Evolutionary conservation across 2,113 vertebrate species (phyloP).

Genomic region (Chlamydotis undulata): DNA sequence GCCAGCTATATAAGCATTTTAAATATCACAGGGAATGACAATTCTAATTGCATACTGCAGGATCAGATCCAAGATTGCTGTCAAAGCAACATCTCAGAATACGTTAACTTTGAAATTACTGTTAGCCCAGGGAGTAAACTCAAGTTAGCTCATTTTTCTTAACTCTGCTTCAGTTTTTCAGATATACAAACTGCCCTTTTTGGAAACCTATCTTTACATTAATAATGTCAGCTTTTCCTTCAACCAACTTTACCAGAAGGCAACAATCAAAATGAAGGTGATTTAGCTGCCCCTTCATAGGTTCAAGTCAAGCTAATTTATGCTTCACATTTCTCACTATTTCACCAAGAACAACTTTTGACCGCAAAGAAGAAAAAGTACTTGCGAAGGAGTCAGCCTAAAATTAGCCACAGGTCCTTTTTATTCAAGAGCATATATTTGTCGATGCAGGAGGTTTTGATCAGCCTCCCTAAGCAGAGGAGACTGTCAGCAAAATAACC

Average conservation of each 20-base stretch:
- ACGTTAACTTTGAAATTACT: constrained; percentile 18
- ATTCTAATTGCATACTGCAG: constrained; percentile 22
- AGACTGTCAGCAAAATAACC: not conserved
- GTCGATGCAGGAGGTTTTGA: not conserved
- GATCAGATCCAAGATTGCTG: constrained; percentile 28
- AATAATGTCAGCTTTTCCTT: not conserved
- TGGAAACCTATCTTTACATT: not conserved
- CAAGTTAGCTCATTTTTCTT: not conserved
- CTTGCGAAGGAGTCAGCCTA: not conserved
- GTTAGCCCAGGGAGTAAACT: constrained; percentile 9
- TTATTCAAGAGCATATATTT: not conserved
- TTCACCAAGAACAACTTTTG: not conserved
- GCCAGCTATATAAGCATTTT: not conserved
- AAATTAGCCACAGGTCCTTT: not conserved
- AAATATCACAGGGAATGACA: constrained; percentile 32
- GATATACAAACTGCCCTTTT: not conserved
- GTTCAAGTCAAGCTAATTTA: not conserved
- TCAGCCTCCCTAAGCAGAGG: not conserved
- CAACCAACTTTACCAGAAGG: not conserved
- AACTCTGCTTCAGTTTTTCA: not conserved
- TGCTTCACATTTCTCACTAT: not conserved
- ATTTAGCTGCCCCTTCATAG: not conserved
- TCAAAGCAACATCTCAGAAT: constrained; percentile 44
- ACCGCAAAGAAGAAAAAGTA: not conserved
- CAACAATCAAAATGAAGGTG: not conserved